These are phyloP conservation scores for Chironomus tepperi DNA, from an alignment of 1,140 invertebrate genomes.

Conservation along the genomic window DNA sequence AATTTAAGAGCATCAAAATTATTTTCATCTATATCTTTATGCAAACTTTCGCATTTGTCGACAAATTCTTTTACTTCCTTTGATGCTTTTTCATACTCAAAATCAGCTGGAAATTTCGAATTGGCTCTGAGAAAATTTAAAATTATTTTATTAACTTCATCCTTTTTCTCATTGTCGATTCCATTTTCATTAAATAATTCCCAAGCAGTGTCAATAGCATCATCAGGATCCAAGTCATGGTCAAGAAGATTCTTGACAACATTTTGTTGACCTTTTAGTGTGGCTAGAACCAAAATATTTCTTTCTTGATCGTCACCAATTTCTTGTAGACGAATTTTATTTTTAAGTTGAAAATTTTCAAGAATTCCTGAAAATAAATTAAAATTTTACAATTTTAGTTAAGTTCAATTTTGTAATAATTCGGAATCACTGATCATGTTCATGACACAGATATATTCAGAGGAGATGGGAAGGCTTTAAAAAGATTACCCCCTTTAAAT, in stretches of 20 bases:
- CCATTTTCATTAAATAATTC: too few relatives aligned
- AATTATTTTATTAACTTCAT: not conserved
- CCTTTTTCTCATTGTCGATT: not conserved
- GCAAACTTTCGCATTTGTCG: not conserved
- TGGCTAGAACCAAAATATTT: not conserved
- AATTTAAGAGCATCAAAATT: not conserved
- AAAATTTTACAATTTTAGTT: too few relatives aligned
- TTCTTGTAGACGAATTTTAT: too few relatives aligned
- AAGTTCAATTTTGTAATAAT: too few relatives aligned
- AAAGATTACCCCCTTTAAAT: too few relatives aligned
- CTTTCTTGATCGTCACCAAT: too few relatives aligned
- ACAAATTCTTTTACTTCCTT: not conserved
- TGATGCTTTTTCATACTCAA: not conserved
- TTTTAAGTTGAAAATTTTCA: too few relatives aligned
- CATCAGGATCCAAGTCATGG: not conserved
- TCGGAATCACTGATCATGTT: too few relatives aligned
- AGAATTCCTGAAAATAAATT: too few relatives aligned
- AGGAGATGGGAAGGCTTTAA: too few relatives aligned
- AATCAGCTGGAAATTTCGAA: not conserved
- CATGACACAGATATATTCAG: too few relatives aligned
- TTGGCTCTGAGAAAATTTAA: not conserved
- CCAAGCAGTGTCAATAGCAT: not conserved
- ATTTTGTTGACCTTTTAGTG: not conserved
- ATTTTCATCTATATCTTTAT: not conserved
- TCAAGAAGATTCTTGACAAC: not conserved